Conservation (phyloP, 2,797 vertebrate species). For the Capromys pilorides region DNA sequence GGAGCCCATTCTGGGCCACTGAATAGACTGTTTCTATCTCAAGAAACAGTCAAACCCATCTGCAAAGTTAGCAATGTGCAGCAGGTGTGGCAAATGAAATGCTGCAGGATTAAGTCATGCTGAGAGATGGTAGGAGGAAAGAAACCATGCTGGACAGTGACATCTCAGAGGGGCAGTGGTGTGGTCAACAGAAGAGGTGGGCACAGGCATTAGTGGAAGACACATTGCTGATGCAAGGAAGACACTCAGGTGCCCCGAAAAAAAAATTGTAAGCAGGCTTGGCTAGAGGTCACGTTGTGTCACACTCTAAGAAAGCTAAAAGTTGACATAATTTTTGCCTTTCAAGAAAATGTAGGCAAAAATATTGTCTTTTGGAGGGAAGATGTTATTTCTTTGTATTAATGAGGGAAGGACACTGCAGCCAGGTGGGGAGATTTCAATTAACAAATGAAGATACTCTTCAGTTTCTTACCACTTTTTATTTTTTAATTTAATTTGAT, state of each 20-base stretch:
- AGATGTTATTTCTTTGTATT: neutral
- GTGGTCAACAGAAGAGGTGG: neutral
- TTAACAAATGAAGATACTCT: neutral
- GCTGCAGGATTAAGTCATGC: fast-evolving
- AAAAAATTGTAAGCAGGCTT: neutral
- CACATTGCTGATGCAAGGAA: fast-evolving
- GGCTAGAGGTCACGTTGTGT: neutral
- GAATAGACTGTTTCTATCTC: neutral
- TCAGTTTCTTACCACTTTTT: neutral
- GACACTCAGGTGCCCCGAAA: fast-evolving
- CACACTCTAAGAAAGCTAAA: neutral
- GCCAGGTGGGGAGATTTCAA: neutral
- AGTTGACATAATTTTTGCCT: neutral
- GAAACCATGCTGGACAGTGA: fast-evolving
- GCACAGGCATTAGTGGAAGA: fast-evolving
- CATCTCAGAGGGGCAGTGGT: neutral
- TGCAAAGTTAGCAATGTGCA: fast-evolving
- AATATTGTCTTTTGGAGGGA: neutral
- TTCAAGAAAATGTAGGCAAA: neutral
- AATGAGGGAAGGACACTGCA: neutral
- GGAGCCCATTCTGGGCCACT: neutral
- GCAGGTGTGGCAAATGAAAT: fast-evolving
- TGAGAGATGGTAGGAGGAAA: neutral
- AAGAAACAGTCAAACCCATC: neutral
- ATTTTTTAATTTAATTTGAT: neutral